Conservation (phyloP, 2,888 invertebrate genomes). For the Chloroclystis v-ata region DNA sequence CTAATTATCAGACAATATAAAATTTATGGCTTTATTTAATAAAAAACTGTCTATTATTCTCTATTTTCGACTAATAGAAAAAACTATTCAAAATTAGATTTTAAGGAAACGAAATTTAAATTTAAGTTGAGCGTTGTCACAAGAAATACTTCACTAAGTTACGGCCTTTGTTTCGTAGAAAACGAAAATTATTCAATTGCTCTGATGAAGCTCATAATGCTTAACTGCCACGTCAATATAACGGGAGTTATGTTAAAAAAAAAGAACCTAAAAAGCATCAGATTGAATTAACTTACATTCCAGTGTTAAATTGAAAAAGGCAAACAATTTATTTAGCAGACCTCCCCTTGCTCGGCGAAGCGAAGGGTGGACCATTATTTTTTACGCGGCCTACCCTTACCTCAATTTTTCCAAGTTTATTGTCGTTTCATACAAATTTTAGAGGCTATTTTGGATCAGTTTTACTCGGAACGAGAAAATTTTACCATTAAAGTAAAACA, state of each 20-base stretch:
- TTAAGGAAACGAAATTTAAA: no score
- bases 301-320: constrained; percentile 59
- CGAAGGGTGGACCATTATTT: constrained; percentile 65
- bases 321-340: constrained; percentile 67
- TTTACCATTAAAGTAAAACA: constrained; percentile 18
- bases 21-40: no score
- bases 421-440: constrained; percentile 68
- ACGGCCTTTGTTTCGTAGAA: not conserved
- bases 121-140: no score
- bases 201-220: no score
- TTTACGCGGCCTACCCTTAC: constrained; percentile 64
- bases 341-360: constrained; percentile 48
- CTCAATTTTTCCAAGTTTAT: constrained; percentile 64
- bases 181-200: no score
- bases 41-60: no score
- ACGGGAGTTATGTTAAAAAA: not conserved
- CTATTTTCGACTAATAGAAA: no score
- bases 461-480: constrained; percentile 37
- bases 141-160: no score
- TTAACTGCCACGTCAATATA: not conserved
- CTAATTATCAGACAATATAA: no score
- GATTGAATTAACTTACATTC: constrained; percentile 11
- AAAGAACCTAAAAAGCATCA: constrained; percentile 5
- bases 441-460: constrained; percentile 42
- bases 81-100: no score